phyloP scores from a whole-genome alignment of 2,113 vertebrate species.

The Melierax canorus region DNA sequence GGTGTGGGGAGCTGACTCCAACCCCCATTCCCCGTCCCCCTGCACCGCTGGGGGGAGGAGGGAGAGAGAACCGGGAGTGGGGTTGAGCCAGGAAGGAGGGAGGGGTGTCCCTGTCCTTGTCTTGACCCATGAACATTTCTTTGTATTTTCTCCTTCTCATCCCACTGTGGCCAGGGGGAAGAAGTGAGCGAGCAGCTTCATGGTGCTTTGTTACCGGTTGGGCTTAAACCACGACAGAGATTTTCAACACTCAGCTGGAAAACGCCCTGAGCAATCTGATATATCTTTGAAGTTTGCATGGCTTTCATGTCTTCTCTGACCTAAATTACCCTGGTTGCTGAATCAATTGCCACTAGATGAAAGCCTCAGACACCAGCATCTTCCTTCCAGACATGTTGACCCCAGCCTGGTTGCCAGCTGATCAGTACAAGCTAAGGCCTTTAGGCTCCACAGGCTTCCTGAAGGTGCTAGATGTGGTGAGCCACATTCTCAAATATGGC shows the following conservation, averaged over 20 bases:
- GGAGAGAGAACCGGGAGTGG: too few relatives aligned
- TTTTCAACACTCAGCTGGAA: not conserved
- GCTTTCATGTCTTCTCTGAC: not conserved
- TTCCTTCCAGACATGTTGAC: not conserved
- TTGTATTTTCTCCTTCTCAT: too few relatives aligned
- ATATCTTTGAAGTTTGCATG: not conserved
- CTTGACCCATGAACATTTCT: too few relatives aligned
- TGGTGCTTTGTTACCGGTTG: too few relatives aligned
- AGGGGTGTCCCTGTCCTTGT: too few relatives aligned
- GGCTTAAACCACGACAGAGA: not conserved
- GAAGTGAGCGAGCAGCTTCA: too few relatives aligned
- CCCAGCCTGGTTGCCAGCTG: not conserved
- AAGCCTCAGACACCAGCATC: not conserved
- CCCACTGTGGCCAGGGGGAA: too few relatives aligned
- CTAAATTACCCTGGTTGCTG: not conserved
- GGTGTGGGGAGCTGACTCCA: too few relatives aligned
- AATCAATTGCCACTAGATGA: not conserved
- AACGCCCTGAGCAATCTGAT: not conserved
- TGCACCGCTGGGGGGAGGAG: accelerated
- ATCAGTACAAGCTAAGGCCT: not conserved
- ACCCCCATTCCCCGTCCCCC: too few relatives aligned
- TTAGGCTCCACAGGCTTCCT: not conserved
- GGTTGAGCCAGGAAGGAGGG: too few relatives aligned
- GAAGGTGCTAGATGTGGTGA: not conserved
- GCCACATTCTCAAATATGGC: not conserved